These are phyloP conservation scores for Gallinago undulata DNA, from an alignment of 2,113 vertebrate species.

Conservation along the genomic window DNA sequence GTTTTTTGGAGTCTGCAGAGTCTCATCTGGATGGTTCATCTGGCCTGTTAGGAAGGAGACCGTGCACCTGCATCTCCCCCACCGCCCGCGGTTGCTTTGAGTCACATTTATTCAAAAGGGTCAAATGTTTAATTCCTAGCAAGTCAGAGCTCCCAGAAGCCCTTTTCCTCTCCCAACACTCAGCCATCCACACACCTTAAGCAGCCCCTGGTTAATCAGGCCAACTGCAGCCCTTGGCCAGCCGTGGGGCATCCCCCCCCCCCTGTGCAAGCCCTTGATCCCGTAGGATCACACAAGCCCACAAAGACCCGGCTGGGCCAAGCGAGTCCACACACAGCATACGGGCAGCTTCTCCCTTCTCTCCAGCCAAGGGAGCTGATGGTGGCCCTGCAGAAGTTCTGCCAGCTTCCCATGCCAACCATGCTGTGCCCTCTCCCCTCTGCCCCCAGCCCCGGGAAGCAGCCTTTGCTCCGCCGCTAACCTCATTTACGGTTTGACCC, in stretches of 20 bases:
- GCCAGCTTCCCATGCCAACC: background rate
- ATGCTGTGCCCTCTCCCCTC: background rate
- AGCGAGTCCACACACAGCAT: fast-evolving
- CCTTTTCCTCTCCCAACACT: background rate
- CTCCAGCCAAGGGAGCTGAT: background rate
- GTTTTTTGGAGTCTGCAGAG: background rate
- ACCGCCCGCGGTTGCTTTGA: background rate
- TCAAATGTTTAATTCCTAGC: background rate
- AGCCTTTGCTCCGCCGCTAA: background rate
- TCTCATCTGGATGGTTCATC: background rate
- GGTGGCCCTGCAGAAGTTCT: background rate
- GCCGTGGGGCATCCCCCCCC: fast-evolving
- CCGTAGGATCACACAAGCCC: fast-evolving
- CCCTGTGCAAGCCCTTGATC: background rate
- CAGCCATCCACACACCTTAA: background rate
- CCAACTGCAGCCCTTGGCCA: background rate
- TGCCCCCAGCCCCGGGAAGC: background rate
- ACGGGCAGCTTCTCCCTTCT: fast-evolving
- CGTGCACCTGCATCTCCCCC: background rate
- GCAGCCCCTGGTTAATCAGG: background rate
- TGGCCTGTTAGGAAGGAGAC: background rate
- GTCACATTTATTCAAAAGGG: background rate
- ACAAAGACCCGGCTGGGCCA: background rate
- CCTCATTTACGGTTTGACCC: background rate
- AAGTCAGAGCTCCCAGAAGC: background rate